A percentile compares a stretch with the other conserved stretches of the same genome.
Evolutionary conservation across 2,113 vertebrate genomes (phyloP).

Genomic region (Myodes glareolus): DNA sequence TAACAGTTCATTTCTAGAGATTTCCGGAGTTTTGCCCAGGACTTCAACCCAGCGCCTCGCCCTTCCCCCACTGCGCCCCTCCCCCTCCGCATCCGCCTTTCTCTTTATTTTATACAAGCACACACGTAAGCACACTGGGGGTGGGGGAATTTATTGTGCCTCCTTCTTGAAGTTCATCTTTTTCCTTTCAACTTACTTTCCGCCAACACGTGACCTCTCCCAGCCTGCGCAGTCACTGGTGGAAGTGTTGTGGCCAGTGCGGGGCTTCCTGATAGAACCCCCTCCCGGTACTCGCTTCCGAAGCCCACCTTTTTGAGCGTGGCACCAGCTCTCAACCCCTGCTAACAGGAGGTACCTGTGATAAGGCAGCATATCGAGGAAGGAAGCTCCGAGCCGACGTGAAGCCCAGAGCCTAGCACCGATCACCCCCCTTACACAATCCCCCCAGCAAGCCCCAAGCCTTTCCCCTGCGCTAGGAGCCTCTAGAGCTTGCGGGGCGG

Average conservation of each 20-base stretch:
- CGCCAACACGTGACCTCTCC: constrained; percentile 74
- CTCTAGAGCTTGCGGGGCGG: constrained; percentile 16
- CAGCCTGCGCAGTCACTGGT: constrained; percentile 56
- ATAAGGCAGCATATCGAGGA: constrained; percentile 34
- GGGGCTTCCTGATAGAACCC: constrained; percentile 64
- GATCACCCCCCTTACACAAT: neutral
- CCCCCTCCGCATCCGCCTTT: neutral
- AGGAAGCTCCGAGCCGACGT: neutral
- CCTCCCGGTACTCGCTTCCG: neutral
- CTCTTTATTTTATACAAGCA: neutral
- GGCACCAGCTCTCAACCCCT: neutral
- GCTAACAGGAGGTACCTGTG: neutral
- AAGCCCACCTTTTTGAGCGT: neutral
- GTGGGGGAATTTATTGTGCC: neutral
- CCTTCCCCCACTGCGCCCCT: neutral
- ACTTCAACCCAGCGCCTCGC: neutral
- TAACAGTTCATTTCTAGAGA: neutral
- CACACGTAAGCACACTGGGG: neutral
- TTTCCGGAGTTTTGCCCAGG: constrained; percentile 56
- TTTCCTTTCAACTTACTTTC: constrained; percentile 74
- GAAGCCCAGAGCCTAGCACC: neutral
- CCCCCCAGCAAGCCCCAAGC: neutral
- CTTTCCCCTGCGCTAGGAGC: neutral
- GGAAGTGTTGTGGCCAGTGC: constrained; percentile 56
- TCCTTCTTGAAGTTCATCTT: constrained; percentile 56